Percentiles rank a stretch among this genome's conserved stretches.
phyloP scores from a whole-genome alignment of 2,113 vertebrate genomes.

The Phocoena sinus region DNA sequence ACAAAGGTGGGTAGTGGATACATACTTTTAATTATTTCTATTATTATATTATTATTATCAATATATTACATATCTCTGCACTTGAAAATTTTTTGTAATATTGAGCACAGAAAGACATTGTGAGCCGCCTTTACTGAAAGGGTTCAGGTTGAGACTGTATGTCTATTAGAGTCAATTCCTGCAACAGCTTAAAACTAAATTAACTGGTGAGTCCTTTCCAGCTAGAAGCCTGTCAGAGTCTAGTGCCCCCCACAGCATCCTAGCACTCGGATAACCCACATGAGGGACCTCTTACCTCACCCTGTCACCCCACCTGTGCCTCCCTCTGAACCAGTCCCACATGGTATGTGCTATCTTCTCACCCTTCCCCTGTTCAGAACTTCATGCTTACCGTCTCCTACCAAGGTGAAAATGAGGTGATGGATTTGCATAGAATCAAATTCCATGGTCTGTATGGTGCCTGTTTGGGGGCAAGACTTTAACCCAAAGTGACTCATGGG shows the following conservation, averaged over 20 bases:
- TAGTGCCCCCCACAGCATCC: too few species aligned
- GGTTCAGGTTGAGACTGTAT: neutral
- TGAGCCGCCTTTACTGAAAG: neutral
- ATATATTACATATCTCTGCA: neutral
- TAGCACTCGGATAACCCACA: neutral
- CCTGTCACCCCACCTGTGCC: neutral
- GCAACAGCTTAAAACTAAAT: fast-evolving
- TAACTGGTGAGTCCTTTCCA: neutral
- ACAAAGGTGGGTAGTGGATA: neutral
- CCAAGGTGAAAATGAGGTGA: neutral
- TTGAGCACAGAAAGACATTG: neutral
- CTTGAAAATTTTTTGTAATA: neutral
- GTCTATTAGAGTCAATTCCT: neutral
- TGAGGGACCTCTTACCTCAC: neutral
- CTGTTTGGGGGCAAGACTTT: neutral
- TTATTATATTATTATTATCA: neutral
- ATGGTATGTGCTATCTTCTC: neutral
- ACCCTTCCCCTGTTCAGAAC: neutral
- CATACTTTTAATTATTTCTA: neutral
- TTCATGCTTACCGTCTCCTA: neutral
- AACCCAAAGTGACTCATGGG: too few species aligned
- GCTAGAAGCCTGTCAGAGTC: neutral
- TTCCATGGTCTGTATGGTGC: fast-evolving
- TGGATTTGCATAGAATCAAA: neutral
- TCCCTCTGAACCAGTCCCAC: neutral